Evolutionary conservation across 2,113 vertebrate species (phyloP), one percentile per base, ranked within the genome.

Genomic region (Zapornia atra): DNA sequence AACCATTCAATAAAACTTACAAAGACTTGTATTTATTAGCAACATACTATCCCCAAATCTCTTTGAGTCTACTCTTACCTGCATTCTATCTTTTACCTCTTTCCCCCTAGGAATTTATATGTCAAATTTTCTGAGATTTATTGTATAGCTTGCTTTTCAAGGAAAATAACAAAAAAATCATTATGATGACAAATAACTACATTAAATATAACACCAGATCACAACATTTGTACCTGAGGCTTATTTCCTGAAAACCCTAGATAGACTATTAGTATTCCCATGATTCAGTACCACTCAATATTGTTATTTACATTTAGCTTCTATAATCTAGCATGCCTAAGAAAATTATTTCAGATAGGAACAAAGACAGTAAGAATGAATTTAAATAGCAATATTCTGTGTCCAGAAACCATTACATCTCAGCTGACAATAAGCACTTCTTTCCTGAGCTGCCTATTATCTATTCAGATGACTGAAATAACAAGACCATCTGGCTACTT

Each of bases 401-500:
- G 38, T 54, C 19, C 33, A 73, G 79, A 88, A 86, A 33, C 13
- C 54, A 40, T 51, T 66, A 51, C 16, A 33, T n/a, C 70, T 76
- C 50, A 77, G 33, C 25, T 91, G 28, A 85, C 25, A 93, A 63
- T 21, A 82, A 42, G 59, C 46, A 71, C 22, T 88, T 81, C 59
- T 93, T 92, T 86, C 75, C 54, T 60, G n/a, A 73, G 68, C 79
- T 83, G 78, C 72, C 26, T 48, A 61, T 82, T 90, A 86, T 15
- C 90, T 73, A 75, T 92, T 93, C 96, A 93, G 33, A 64, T 73
- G 80, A 60, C 77, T 71, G 78, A 90, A 96, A 85, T 50, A 95
- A 91, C 77, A 94, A 68, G 68, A 86, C 96, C 71, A 96, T 95
- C 90, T 96, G 96, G 79, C 93, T 78, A 44, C 54, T 81, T 77